Evolutionary conservation across 92 coral and sea anemone genomes (phyloP).

Genomic region (Zoanthus sansibaricus): DNA sequence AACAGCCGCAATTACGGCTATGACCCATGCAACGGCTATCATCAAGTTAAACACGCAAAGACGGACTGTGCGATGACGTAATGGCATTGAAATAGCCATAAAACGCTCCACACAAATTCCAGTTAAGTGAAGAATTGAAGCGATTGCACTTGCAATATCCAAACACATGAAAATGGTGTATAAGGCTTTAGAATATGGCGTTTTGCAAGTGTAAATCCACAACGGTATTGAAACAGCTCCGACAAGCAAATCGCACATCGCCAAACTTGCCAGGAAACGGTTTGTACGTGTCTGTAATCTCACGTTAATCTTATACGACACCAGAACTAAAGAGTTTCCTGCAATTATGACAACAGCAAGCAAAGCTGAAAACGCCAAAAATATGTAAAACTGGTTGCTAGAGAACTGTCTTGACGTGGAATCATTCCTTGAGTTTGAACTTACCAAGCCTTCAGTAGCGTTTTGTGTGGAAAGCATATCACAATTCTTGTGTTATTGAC

Average conservation of each 20-base stretch:
- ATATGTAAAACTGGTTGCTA: slow-evolving; percentile 14
- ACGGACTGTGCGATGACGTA: slow-evolving; percentile 58
- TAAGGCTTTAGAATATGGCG: not conserved
- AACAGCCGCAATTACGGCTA: slow-evolving; percentile 46
- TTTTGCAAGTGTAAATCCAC: slow-evolving; percentile 48
- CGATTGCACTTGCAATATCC: slow-evolving; percentile 61
- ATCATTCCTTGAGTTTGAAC: not conserved
- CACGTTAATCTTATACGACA: slow-evolving; percentile 53
- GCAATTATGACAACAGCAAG: slow-evolving; percentile 36
- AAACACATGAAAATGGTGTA: slow-evolving; percentile 54
- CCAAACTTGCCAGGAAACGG: slow-evolving; percentile 62
- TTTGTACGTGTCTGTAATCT: slow-evolving; percentile 58
- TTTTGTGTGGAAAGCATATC: not conserved
- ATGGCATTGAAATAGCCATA: slow-evolving; percentile 55
- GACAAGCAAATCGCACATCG: slow-evolving; percentile 55
- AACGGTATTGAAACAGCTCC: slow-evolving; percentile 58
- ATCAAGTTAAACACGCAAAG: slow-evolving; percentile 34
- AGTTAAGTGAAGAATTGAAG: slow-evolving; percentile 62
- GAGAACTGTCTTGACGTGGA: not conserved
- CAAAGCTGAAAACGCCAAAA: slow-evolving; percentile 38
- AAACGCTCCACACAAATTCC: slow-evolving; percentile 65
- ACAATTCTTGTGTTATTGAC: not conserved
- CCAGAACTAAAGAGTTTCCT: slow-evolving; percentile 56
- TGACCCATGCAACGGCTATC: slow-evolving; percentile 53
- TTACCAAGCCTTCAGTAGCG: not conserved